Evolutionary conservation across 2,113 vertebrate species (phyloP).

Genomic region (Megalops atlanticus): DNA sequence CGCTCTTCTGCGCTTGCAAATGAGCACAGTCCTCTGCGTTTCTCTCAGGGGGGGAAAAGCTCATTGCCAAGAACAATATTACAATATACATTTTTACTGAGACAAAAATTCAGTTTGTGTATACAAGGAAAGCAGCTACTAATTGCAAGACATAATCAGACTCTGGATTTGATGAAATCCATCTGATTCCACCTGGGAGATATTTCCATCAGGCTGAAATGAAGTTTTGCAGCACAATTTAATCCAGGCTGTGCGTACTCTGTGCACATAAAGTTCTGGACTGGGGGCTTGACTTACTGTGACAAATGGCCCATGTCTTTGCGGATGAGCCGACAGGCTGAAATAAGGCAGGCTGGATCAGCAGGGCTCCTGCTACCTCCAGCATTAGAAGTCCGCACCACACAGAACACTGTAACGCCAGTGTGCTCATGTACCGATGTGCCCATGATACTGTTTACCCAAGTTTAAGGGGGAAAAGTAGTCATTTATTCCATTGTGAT

Average conservation of each 20-base stretch:
- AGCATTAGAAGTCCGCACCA: not conserved
- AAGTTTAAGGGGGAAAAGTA: not conserved
- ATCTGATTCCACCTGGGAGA: constrained; percentile 31
- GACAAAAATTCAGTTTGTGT: constrained; percentile 55
- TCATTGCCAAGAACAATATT: constrained; percentile 78
- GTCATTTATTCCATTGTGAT: constrained; percentile 1
- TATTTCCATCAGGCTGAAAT: constrained; percentile 3
- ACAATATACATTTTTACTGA: constrained; percentile 49
- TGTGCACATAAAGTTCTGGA: not conserved
- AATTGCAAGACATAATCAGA: constrained; percentile 45
- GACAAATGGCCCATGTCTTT: not conserved
- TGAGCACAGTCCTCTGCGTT: constrained; percentile 62
- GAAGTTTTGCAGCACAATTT: constrained; percentile 15
- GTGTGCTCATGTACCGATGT: not conserved
- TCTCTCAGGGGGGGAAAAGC: constrained; percentile 48
- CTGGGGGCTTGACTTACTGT: not conserved
- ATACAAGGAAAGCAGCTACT: constrained; percentile 36
- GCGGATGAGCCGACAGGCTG: not conserved
- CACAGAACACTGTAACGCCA: not conserved
- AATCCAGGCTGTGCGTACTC: not conserved
- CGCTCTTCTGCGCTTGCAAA: constrained; percentile 64
- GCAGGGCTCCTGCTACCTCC: not conserved
- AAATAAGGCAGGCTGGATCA: constrained; percentile 12
- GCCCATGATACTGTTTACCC: not conserved
- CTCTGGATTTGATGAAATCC: constrained; percentile 48